Evolutionary conservation across 2,888 invertebrate species (phyloP), one percentile per base, ranked within the genome.

Genomic region (Latheticus oryzae): DNA sequence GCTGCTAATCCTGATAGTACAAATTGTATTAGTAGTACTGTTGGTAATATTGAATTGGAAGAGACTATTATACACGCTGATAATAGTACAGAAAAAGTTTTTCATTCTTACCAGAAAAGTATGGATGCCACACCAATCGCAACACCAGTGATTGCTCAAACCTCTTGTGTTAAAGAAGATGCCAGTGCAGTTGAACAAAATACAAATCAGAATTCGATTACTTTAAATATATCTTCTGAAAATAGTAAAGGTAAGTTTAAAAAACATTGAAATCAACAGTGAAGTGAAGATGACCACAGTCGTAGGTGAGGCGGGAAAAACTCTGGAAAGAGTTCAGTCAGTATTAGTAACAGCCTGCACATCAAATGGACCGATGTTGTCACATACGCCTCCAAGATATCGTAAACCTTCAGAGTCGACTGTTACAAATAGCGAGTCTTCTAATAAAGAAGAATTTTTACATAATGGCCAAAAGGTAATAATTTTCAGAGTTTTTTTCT

Each of bases 341-440:
- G 78, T 78, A 50, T 68, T 78, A 62, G 78, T 79, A 19, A 73
- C 78, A 48, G 74, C 78, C 11, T 74, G 78, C 54, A 69, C 77
- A 26, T 76, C 79, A 11, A 78, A 78, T 68, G 78, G 78, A 23
- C 78, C 79, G 12, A 76, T 79, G 76, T 67, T 80, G 54, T 76
- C 77, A 13, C 76, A 77, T 52, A 74, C 72, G 58, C 75, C 74
- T 35, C 72, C 77, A 13, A 72, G 72, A 59, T 77, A 74, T 63
- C 67, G 72, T 43, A 78, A 78, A 65, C 65, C 73, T 56, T 64
- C 70, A 17, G 74, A 75, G 53, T 64, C 65, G 23, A 62, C 65
- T 38, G 65, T 68, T 54, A 71, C 68, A 32, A 68, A 72, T 62
- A 70, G 66, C 56, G 70, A 71, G 35, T 66, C 69, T 61, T 58